phyloP scores from a whole-genome alignment of 2,797 vertebrate genomes.

The Gorsachius magnificus region DNA sequence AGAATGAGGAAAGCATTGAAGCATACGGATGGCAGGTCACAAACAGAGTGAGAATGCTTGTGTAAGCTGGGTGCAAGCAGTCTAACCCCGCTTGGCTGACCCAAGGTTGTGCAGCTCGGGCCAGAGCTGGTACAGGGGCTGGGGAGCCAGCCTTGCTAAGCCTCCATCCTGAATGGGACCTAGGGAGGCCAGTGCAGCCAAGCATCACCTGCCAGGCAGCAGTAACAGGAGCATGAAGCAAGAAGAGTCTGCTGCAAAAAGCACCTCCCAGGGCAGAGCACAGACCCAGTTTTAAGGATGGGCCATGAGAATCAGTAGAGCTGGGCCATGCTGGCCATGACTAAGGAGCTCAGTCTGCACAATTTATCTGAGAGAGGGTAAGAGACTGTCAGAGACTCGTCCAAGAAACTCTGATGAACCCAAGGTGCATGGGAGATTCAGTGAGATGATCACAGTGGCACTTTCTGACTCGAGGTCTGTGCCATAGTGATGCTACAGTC shows the following conservation, averaged over 20 bases:
- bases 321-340: fast-evolving
- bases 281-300: neutral
- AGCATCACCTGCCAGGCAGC: neutral
- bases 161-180: fast-evolving
- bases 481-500: neutral
- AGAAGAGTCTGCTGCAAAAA: neutral
- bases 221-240: no score
- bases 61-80: neutral
- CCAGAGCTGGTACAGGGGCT: neutral
- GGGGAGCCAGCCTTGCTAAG: neutral
- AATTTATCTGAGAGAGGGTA: neutral
- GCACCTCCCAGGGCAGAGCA: fast-evolving
- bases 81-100: fast-evolving
- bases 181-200: neutral
- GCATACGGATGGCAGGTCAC: neutral
- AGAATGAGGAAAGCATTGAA: neutral
- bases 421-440: fast-evolving
- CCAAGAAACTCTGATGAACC: neutral
- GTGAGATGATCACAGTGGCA: neutral
- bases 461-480: neutral
- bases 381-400: neutral
- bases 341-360: neutral
- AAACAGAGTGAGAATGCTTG: neutral
- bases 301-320: neutral
- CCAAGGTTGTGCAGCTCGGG: neutral